Percentiles rank a stretch among this genome's conserved stretches.
Evolutionary conservation across 2,888 invertebrate species (phyloP).

Genomic region (Ornithoptera priamus): DNA sequence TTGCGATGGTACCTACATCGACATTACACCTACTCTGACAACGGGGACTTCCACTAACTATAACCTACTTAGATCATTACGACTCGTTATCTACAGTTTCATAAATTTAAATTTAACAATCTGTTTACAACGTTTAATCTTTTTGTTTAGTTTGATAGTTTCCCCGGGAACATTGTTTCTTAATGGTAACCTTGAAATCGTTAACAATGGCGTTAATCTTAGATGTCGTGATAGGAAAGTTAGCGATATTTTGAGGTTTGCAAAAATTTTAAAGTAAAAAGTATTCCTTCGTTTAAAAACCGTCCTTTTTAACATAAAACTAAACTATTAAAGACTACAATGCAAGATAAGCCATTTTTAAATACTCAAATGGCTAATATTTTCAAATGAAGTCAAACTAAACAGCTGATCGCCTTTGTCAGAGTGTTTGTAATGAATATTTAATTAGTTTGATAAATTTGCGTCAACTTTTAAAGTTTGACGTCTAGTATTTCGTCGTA

Average conservation of each 20-base stretch:
- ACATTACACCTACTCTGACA: conserved; percentile 9
- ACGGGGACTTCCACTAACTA: conserved; percentile 62
- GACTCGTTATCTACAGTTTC: neutral
- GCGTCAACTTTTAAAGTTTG: conserved; percentile 55
- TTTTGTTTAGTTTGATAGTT: neutral
- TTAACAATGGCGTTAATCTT: neutral
- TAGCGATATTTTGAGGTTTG: neutral
- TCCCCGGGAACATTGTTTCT: neutral
- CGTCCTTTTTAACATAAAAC: neutral
- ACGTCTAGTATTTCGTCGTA: conserved; percentile 54
- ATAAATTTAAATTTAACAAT: neutral
- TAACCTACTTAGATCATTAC: neutral
- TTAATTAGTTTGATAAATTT: conserved; percentile 37
- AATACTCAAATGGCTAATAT: neutral
- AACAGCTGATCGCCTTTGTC: conserved; percentile 15
- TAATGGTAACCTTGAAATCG: conserved; percentile 3
- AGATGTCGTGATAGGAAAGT: neutral
- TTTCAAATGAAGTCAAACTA: conserved; percentile 18
- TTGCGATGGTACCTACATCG: no score
- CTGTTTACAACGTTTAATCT: neutral
- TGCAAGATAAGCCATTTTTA: no score
- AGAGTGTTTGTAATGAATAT: conserved; percentile 17
- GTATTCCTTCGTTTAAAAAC: neutral
- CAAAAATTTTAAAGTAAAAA: neutral
- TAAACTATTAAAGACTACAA: neutral